Conservation (phyloP, 1,140 invertebrate species). For the Tetragnatha versicolor region DNA sequence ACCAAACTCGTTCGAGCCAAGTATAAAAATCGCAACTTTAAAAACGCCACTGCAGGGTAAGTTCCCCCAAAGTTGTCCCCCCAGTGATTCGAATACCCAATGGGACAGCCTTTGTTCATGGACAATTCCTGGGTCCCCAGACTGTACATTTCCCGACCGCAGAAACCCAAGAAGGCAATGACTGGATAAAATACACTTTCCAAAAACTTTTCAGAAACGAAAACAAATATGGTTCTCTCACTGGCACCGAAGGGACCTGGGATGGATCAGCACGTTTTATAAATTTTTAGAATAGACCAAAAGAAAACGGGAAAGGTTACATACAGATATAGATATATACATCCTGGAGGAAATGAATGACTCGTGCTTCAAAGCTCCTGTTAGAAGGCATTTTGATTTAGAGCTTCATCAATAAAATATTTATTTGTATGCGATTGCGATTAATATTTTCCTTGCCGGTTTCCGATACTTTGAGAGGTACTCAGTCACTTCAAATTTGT, state of each 20-base stretch:
- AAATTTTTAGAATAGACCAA: constrained; percentile 3
- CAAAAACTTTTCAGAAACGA: constrained; percentile 11
- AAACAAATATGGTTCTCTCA: not conserved
- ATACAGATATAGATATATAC: too few relatives aligned
- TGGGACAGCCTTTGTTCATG: constrained; percentile 9
- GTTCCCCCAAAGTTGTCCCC: not conserved
- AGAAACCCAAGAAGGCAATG: constrained; percentile 29
- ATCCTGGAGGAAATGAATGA: not conserved
- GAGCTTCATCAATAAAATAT: not conserved
- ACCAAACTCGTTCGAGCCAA: too few relatives aligned
- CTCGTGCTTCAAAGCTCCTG: not conserved
- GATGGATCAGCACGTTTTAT: constrained; percentile 12
- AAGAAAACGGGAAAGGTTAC: too few relatives aligned
- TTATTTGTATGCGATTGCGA: not conserved
- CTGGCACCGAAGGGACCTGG: constrained; percentile 5
- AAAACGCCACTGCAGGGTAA: not conserved
- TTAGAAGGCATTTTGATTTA: constrained; percentile 3
- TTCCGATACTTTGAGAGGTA: too few relatives aligned
- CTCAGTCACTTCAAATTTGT: too few relatives aligned
- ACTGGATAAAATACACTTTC: constrained; percentile 43
- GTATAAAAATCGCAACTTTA: not conserved
- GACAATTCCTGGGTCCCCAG: constrained; percentile 27
- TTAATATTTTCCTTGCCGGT: too few relatives aligned
- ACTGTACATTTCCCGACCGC: constrained; percentile 34
- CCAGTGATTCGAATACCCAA: not conserved